Evolutionary conservation across 1,140 invertebrate species (phyloP), one percentile per base, ranked within the genome.

Genomic region (Achroia grisella): DNA sequence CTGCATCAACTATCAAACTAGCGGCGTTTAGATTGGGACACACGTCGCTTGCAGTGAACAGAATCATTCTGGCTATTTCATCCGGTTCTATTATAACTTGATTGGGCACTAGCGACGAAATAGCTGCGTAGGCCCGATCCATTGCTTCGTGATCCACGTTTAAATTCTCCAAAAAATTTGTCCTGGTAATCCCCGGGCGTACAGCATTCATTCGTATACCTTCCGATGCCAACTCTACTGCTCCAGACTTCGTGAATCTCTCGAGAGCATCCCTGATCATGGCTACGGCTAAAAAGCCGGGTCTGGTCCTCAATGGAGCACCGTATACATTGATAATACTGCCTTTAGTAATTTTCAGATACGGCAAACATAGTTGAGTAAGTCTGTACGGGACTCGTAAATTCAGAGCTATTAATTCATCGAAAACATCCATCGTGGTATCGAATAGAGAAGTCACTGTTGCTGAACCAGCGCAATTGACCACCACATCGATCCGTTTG

Each of bases 321-420:
- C 92, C 94, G 8, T 92, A 94, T 2, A 95, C 90, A 73, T 95
- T 95, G 1, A 95, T 90, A 45, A 94, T 89, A 50, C 89, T 91
- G 5, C 92, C 93, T 79, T 92, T 91, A 1, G 65, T 63, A 13
- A 48, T 51, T 28, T 62, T 66, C 27, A 74, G 43, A 33, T 74
- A 40, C 0, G 62, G 67, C 4, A 60, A 34, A 44, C 64, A 62
- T 5, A 63, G 32, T 8, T 74, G 67, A 4, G 61, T 67, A 32
- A 74, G 23, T 27, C 62, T 56, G 30, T 71, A 74, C 0, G 71
- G 71, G 8, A 69, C 65, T 4, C 71, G 54, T 8, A 71, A 52
- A 27, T 74, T 71, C 10, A 74, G 12, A 2, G 64, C 48, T 1
- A 74, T 39, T 6, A 74, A 27, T 28, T 71, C 71, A 43, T 74